phyloP scores from a whole-genome alignment of 1,140 invertebrate species.

The Agrilus planipennis region DNA sequence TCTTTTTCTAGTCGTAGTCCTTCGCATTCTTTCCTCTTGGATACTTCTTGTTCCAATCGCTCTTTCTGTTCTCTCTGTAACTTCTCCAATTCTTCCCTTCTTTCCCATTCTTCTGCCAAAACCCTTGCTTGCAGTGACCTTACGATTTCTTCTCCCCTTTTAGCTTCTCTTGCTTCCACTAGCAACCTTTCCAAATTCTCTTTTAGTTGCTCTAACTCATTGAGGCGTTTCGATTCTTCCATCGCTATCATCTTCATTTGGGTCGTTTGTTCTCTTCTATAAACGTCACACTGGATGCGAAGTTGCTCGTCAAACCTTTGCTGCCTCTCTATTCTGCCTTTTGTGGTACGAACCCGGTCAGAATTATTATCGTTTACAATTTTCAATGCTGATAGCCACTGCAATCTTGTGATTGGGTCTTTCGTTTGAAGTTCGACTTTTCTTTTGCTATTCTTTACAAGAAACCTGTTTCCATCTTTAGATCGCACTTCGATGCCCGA shows the following conservation, averaged over 20 bases:
- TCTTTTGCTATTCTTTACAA: conserved; percentile 51
- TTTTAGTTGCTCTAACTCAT: conserved; percentile 57
- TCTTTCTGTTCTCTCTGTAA: conserved; percentile 62
- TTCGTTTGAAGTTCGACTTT: conserved; percentile 55
- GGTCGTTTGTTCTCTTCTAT: conserved; percentile 46
- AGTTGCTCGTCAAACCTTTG: conserved; percentile 42
- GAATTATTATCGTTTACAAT: conserved; percentile 52
- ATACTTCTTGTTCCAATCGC: conserved; percentile 57
- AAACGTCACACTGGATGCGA: conserved; percentile 45
- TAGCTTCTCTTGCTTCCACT: conserved; percentile 70
- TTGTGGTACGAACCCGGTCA: conserved; percentile 48
- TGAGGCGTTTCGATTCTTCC: conserved; percentile 55
- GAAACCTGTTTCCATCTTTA: conserved; percentile 37
- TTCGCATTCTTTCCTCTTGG: conserved; percentile 63
- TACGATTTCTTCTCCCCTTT: conserved; percentile 74
- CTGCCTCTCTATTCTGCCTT: conserved; percentile 45
- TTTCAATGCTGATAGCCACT: conserved; percentile 59
- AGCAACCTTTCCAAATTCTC: conserved; percentile 52
- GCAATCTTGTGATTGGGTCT: conserved; percentile 55
- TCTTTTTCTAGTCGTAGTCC: conserved; percentile 58
- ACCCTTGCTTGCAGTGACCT: conserved; percentile 59
- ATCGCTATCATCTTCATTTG: conserved; percentile 53
- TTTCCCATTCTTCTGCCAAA: conserved; percentile 71
- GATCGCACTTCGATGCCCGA: conserved; percentile 52
- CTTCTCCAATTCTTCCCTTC: conserved; percentile 62